Base-by-base conservation (phyloP, 2,888 invertebrate genomes). In the Lasius platythorax region DNA sequence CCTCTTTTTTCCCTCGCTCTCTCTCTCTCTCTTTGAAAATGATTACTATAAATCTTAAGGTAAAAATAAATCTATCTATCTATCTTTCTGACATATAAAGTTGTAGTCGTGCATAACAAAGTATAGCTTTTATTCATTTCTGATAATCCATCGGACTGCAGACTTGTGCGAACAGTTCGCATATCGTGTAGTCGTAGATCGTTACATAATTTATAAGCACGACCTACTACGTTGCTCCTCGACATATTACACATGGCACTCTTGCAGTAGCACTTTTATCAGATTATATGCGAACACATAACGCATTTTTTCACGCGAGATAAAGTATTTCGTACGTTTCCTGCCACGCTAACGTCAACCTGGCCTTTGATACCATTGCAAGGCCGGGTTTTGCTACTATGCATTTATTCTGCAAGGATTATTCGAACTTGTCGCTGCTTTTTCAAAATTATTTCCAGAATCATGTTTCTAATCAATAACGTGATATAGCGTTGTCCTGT, bases 291-390 rank as follows among this genome's bases (percentile, higher is more conserved):
- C 18, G 33, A 73, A 33, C 79, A 61, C 23, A 18, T 61, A 46
- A 73, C 61, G 58, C 73, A 73, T 40, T 73, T 81, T 81, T 61
- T 73, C 61, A 73, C 79, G 58, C 79, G 23, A 79, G 37, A 79
- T 79, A 46, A 79, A 79, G 79, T 72, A 79, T 72, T 79, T 61
- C 46, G 23, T 72, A 37, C 23, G 0, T 72, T 79, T 79, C 58
- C 58, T 23, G 73, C 73, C n/a, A 43, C 30, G 30, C 40, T 56
- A 53, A 40, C 40, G 12, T 50, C 37, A 28, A n/a, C 6, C 63
- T n/a, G 56, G 18, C 56, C 56, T 72, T 78, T 78, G 78, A 78
- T 15, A 30, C 8, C n/a, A 68, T 78, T 64, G 46, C 18, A 11
- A 40, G n/a, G 3, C n/a, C 6, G 37, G 40, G 8, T 53, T 46